Conservation (phyloP, 2,888 invertebrate species). For the Drosophila peninsularis region DNA sequence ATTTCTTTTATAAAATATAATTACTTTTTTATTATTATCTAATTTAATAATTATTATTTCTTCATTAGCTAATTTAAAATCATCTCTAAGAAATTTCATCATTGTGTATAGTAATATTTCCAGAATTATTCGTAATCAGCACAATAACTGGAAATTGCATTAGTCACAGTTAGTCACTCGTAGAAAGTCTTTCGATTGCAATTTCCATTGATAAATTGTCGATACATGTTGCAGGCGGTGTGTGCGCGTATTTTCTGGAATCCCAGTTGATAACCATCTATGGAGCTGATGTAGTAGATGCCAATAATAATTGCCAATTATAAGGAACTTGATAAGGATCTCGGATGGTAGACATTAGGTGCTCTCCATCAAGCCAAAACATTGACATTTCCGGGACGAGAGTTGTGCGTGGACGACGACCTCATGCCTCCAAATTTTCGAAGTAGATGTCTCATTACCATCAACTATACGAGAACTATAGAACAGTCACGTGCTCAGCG, state of each 20-base stretch:
- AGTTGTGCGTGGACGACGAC: slow-evolving; percentile 6
- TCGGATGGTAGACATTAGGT: neutral
- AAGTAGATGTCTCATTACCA: slow-evolving; percentile 18
- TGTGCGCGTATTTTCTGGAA: slow-evolving; percentile 23
- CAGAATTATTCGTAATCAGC: neutral
- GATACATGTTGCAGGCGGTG: slow-evolving; percentile 18
- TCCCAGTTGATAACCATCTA: slow-evolving; percentile 32
- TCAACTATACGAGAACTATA: slow-evolving; percentile 4
- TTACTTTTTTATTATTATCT: neutral
- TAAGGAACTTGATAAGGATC: slow-evolving; percentile 57
- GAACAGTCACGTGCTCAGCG: slow-evolving; percentile 4
- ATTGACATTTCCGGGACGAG: slow-evolving; percentile 20
- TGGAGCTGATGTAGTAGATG: slow-evolving; percentile 13
- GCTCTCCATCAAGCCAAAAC: slow-evolving; percentile 3
- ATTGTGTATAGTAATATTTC: too few relatives aligned
- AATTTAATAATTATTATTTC: neutral
- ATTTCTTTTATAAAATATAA: too few relatives aligned
- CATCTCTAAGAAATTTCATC: neutral
- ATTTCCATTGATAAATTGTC: slow-evolving; percentile 24
- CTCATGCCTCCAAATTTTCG: slow-evolving; percentile 15
- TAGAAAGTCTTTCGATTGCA: neutral
- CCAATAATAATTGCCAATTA: slow-evolving; percentile 32
- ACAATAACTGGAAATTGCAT: neutral
- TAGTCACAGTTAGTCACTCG: neutral
- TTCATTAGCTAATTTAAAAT: neutral